These are phyloP conservation scores for Caenorhabditis elegans DNA, from an alignment of 1,140 invertebrate genomes.

Conservation along the genomic window DNA sequence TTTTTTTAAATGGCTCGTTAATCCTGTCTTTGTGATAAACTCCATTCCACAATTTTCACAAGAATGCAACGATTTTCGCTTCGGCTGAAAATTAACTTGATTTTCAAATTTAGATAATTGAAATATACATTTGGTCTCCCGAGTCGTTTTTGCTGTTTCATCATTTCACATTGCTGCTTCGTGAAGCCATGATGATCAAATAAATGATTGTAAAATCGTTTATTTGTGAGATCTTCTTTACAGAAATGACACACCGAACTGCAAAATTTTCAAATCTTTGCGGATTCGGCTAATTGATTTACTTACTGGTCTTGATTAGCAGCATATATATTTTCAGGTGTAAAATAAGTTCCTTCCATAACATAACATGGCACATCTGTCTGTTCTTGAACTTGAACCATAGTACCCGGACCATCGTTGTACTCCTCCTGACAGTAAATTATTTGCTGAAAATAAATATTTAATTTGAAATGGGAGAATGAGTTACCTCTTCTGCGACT, in stretches of 20 bases:
- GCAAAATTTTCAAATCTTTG: not conserved
- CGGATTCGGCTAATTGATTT: not conserved
- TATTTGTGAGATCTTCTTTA: not conserved
- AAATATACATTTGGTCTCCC: not conserved
- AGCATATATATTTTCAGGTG: not conserved
- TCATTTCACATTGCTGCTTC: not conserved
- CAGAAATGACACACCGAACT: not conserved
- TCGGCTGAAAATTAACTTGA: not conserved
- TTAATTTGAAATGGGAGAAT: not conserved
- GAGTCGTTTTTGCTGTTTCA: constrained; percentile 2
- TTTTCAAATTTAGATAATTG: not conserved
- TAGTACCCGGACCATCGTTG: not conserved
- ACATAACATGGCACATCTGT: not conserved
- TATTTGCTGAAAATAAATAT: not conserved
- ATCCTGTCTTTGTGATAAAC: not conserved
- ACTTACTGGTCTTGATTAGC: constrained; percentile 8
- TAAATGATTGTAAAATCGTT: not conserved
- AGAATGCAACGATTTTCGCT: not conserved
- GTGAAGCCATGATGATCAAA: constrained; percentile 9
- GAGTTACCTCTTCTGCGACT: not conserved
- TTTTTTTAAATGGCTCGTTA: not conserved
- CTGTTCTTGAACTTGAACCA: not conserved
- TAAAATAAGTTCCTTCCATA: not conserved
- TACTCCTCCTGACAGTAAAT: not conserved
- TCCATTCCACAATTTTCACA: not conserved